Evolutionary conservation across 2,113 vertebrate genomes (phyloP).

Genomic region (Crotalus tigris): DNA sequence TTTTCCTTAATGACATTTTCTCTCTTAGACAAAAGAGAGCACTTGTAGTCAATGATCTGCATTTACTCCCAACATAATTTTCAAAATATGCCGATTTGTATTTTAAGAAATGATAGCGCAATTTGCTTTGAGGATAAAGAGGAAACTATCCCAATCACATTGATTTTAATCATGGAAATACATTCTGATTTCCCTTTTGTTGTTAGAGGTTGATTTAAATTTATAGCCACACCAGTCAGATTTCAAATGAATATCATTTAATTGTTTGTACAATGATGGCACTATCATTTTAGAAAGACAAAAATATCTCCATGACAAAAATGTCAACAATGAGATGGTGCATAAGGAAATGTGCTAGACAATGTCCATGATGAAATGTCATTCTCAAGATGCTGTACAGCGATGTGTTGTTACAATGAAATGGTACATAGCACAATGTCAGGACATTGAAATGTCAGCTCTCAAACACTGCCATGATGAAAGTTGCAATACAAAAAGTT

Average conservation of each 20-base stretch:
- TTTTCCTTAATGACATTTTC: background rate
- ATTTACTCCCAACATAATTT: background rate
- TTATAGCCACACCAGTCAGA: background rate
- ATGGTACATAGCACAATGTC: conserved; percentile 26
- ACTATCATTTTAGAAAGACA: conserved; percentile 27
- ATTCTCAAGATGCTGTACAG: conserved; percentile 28
- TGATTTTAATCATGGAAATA: background rate
- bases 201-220: background rate
- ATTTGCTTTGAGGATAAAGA: background rate
- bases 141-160: background rate
- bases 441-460: conserved; percentile 31
- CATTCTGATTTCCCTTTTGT: background rate
- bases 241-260: conserved; percentile 26
- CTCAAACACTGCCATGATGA: conserved; percentile 5
- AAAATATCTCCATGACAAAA: conserved; percentile 27
- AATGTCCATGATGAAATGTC: conserved; percentile 43
- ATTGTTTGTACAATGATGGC: conserved; percentile 37
- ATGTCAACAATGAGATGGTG: background rate
- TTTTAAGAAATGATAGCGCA: background rate
- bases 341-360: conserved; percentile 19
- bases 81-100: background rate
- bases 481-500: conserved; percentile 18
- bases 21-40: background rate
- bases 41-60: background rate
- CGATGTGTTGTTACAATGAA: conserved; percentile 26